phyloP scores from a whole-genome alignment of 2,113 vertebrate genomes.

The Microcebus tavaratra region DNA sequence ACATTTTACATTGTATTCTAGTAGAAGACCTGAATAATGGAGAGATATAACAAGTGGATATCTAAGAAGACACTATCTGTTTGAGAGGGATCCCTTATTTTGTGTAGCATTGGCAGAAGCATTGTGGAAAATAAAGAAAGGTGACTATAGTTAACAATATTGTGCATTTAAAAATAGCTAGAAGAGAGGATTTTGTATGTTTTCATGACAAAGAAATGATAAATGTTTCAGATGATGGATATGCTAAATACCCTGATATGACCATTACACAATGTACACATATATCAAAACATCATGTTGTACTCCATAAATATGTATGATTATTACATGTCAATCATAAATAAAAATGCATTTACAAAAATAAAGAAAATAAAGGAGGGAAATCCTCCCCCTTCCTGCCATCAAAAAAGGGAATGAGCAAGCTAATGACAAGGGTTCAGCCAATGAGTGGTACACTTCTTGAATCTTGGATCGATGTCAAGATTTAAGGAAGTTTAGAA shows the following conservation, averaged over 20 bases:
- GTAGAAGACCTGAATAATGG: neutral
- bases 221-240: neutral
- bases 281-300: neutral
- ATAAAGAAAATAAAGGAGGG: neutral
- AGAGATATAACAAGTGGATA: neutral
- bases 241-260: neutral
- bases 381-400: neutral
- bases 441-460: neutral
- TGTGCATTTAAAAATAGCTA: neutral
- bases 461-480: neutral
- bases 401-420: neutral
- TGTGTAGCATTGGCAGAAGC: neutral
- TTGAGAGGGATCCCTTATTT: neutral
- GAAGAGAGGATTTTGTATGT: neutral
- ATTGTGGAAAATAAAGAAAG: neutral
- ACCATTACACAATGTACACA: neutral
- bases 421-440: neutral
- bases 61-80: neutral
- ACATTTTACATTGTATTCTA: neutral
- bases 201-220: neutral
- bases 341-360: neutral
- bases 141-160: neutral
- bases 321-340: neutral
- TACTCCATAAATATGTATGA: neutral
- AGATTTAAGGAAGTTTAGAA: neutral